A percentile compares a stretch with the other conserved stretches of the same genome.
These are phyloP conservation scores for Pseudorhiza aurosa DNA, from an alignment of 30 jellyfish, hydroid and myxozoan species.

Conservation along the genomic window DNA sequence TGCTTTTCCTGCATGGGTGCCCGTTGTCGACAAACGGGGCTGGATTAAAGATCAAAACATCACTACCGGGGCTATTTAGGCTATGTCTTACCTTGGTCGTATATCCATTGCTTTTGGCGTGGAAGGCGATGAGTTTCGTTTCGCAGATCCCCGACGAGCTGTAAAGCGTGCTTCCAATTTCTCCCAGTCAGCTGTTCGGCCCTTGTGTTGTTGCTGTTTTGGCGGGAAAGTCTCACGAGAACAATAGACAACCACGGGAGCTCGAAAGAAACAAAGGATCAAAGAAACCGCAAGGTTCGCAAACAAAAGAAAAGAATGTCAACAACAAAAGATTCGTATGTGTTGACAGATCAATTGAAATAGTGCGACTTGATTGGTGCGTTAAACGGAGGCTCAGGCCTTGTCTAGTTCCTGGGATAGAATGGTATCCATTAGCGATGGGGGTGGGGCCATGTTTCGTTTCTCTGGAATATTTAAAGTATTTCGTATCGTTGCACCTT, in stretches of 20 bases:
- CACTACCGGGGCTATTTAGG: too few species aligned
- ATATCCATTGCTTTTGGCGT: neutral
- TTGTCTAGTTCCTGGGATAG: too few species aligned
- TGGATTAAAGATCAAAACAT: too few species aligned
- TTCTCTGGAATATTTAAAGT: too few species aligned
- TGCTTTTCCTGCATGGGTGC: too few species aligned
- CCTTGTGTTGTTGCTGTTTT: conserved; percentile 41
- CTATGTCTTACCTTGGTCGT: neutral
- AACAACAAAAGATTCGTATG: neutral
- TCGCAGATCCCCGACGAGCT: neutral
- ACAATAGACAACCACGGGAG: conserved; percentile 11
- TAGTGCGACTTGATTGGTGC: neutral
- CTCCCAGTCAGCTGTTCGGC: conserved; percentile 64
- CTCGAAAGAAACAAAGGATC: neutral
- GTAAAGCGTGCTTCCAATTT: neutral
- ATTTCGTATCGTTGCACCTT: too few species aligned
- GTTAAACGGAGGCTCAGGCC: neutral
- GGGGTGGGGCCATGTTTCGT: too few species aligned
- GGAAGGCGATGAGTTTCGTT: neutral
- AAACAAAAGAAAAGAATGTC: conserved; percentile 9
- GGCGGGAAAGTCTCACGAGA: conserved; percentile 52
- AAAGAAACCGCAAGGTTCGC: neutral
- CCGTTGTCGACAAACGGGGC: too few species aligned
- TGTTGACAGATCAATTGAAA: neutral
- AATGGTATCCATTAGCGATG: too few species aligned